Base-by-base conservation (phyloP, 2,113 vertebrate genomes). In the Ellobius talpinus region DNA sequence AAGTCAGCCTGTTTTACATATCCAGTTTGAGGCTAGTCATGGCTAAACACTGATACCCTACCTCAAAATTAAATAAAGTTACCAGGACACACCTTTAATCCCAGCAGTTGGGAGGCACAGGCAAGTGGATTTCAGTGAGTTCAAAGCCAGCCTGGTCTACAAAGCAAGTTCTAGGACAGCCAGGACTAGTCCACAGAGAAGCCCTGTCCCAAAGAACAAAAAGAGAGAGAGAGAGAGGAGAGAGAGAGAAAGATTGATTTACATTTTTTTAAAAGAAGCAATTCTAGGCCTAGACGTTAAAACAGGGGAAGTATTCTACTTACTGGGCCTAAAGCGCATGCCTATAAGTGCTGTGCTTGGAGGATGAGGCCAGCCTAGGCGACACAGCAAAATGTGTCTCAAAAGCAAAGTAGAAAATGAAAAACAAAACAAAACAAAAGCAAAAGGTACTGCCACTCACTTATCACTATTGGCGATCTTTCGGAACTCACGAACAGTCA, bases 401-500 rank as follows among this genome's bases (percentile, higher is more conserved):
- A 29, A 19, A 73, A 31, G 19, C 36, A 73, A 55, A 72, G 17
- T 7, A 52, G 31, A 70, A 61, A 89, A 89, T 29, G 42, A 26
- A 63, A 89, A 66, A 31, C 9, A 31, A 14, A 66, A 31, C 9
- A 31, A 14, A 7, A 16, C 26, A 39, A 21, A 36, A n/a, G 33
- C 58, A n/a, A 23, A 73, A 23, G n/a, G 29, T 1, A 36, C 93
- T 52, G 9, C 97, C 61, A 97, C 99, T 97, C 98, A 99, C 99
- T 99, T 99, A 93, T 99, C 99, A 89, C 99, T 99, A 95, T 99
- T 99, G 70, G 99, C 99, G 77, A 99, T 99, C 92, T 99, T 99
- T 58, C 99, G 98, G 97, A 99, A 99, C 97, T 99, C 99, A 0
- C 99, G 98, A 45, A 99, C 99, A 0, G 99, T 99, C 99, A 99